Conservation (phyloP, 2,113 vertebrate species). For the Leptobrachium ailaonicum region DNA sequence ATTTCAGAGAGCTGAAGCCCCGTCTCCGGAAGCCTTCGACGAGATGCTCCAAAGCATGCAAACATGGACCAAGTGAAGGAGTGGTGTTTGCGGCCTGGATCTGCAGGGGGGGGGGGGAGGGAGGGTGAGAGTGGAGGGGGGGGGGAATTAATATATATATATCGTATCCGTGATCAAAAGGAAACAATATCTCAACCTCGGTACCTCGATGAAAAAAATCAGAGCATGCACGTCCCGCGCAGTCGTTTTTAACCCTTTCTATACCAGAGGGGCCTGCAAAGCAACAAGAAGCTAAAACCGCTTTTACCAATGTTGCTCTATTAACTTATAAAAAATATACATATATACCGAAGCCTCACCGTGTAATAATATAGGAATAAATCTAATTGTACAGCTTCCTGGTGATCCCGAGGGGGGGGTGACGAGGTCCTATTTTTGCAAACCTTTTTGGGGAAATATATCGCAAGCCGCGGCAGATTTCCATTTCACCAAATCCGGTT, state of each 20-base stretch:
- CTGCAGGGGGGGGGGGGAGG: neutral
- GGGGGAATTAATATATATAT: no score
- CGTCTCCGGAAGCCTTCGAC: slow-evolving; percentile 86
- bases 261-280: neutral
- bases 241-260: neutral
- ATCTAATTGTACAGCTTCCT: slow-evolving; percentile 5
- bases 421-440: slow-evolving; percentile 34
- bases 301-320: slow-evolving; percentile 22
- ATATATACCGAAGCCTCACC: slow-evolving; percentile 4
- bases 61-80: slow-evolving; percentile 85
- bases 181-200: slow-evolving; percentile 47
- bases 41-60: slow-evolving; percentile 96
- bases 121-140: no score
- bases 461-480: no score
- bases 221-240: slow-evolving; percentile 65
- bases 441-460: neutral
- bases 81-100: neutral
- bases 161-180: slow-evolving; percentile 20
- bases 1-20: slow-evolving; percentile 84
- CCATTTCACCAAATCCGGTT: no score
- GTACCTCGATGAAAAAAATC: slow-evolving; percentile 50
- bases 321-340: neutral
- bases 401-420: neutral
- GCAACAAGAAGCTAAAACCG: slow-evolving; percentile 2
- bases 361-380: slow-evolving; percentile 45